Base-by-base conservation (phyloP, 2,113 vertebrate genomes). In the Martes martes region DNA sequence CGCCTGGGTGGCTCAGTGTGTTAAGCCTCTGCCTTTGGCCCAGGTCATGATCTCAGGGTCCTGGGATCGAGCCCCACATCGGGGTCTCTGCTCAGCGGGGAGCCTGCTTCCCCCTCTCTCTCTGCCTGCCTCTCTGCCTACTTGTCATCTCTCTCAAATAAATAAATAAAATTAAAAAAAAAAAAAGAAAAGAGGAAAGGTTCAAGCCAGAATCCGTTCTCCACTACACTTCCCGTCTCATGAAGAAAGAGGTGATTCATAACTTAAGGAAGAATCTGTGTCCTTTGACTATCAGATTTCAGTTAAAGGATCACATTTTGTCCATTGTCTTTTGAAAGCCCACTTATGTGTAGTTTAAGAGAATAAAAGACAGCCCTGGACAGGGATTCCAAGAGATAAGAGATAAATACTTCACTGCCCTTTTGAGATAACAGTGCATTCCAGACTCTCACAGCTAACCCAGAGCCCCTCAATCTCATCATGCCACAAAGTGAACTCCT, bases 281-380 rank as follows among this genome's bases (percentile, higher is more conserved):
- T 92, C 45, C 92, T 96, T 88, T 85, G 80, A 59, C 31, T 24
- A 26, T 91, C 61, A 85, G 45, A 7, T 91, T 93, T 50, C 61
- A 85, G 57, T 97, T 88, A 91, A 78, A 95, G 36, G 74, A 42
- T 28, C n/a, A 47, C 74, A 24, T 59, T 91, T 91, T 92, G 79
- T 65, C 23, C 33, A 19, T 50, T 80, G 28, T 86, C 23, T 45
- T 65, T 89, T 50, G 57, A 85, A 91, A 92, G 18, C 65, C 18
- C 33, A 18, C 45, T 95, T 92, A 39, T 59, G 16, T 26, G 3
- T 31, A 61, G 42, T 7, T 82, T 86, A 69, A 59, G 73, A 82
- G 86, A 67, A 73, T 85, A 91, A 80, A 94, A 71, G 33, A 69
- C 9, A 7, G 11, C 52, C 11, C 11, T 65, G 83, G 84, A 65